Evolutionary conservation across 2,797 vertebrate genomes (phyloP).

Genomic region (Thripadectes ignobilis): DNA sequence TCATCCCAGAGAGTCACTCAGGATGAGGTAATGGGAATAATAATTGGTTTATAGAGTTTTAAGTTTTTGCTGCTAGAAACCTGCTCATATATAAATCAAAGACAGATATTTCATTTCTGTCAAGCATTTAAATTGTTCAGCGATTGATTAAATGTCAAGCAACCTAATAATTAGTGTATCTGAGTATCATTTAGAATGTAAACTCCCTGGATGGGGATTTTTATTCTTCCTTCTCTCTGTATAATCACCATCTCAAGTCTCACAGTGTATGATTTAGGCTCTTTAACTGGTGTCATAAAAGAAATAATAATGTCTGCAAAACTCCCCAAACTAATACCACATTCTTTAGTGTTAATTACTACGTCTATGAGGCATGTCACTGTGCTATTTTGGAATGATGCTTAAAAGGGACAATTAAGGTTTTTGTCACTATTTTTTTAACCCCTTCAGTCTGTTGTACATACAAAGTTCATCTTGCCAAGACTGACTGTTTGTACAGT

Average conservation of each 20-base stretch:
- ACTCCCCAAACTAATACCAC: conserved; percentile 1
- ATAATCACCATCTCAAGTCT: conserved; percentile 37
- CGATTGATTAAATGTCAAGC: conserved; percentile 61
- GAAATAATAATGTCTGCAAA: conserved; percentile 27
- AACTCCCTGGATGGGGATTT: conserved; percentile 33
- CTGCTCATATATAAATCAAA: conserved; percentile 32
- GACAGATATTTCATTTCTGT: conserved; percentile 44
- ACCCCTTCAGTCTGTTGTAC: neutral
- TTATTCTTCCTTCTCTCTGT: conserved; percentile 18
- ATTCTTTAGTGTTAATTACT: conserved; percentile 34
- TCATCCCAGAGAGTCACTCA: conserved; percentile 63
- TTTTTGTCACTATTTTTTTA: neutral
- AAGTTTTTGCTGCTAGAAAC: conserved; percentile 52
- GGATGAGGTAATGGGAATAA: conserved; percentile 67
- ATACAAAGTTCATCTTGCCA: neutral
- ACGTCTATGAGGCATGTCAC: neutral
- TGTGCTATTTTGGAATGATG: neutral
- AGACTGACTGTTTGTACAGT: neutral
- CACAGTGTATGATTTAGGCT: neutral
- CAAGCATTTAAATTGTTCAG: conserved; percentile 25
- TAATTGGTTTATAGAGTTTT: conserved; percentile 58
- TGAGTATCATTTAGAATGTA: conserved; percentile 47
- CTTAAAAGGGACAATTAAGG: neutral
- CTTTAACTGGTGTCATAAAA: conserved; percentile 27
- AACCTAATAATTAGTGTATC: conserved; percentile 57